phyloP scores from a whole-genome alignment of 1,140 invertebrate species.

The Phocides pigmalion region DNA sequence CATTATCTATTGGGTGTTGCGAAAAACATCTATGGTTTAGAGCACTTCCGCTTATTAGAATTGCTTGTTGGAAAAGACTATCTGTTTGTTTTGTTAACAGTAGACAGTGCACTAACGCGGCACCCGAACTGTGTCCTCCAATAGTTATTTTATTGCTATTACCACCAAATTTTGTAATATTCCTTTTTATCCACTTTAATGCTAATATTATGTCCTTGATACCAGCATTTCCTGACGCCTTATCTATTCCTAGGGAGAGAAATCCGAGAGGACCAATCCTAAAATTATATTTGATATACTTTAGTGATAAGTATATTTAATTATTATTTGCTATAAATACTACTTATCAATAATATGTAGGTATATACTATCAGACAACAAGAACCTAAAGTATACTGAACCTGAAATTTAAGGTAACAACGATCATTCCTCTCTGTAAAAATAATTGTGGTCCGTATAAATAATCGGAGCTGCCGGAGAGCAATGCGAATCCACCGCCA shows the following conservation, averaged over 20 bases:
- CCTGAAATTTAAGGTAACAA: slow-evolving; percentile 46
- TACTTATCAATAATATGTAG: not conserved
- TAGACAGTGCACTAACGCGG: slow-evolving; percentile 50
- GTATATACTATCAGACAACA: not conserved
- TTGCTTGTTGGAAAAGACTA: slow-evolving; percentile 45
- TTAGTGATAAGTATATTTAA: too few relatives aligned
- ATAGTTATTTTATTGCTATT: slow-evolving; percentile 56
- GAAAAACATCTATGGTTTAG: slow-evolving; percentile 39
- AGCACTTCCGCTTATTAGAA: slow-evolving; percentile 46
- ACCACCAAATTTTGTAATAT: slow-evolving; percentile 76
- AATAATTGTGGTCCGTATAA: slow-evolving; percentile 46
- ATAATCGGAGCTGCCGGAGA: slow-evolving; percentile 35
- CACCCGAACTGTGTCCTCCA: slow-evolving; percentile 75
- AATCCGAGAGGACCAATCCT: slow-evolving; percentile 88
- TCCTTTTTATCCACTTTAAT: slow-evolving; percentile 88
- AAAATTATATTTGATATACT: slow-evolving; percentile 35
- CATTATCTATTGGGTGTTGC: slow-evolving; percentile 35
- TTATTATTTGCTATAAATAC: not conserved
- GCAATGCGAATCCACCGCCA: slow-evolving; percentile 37
- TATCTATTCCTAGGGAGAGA: slow-evolving; percentile 85
- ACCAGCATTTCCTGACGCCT: slow-evolving; percentile 87
- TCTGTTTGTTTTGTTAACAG: slow-evolving; percentile 41
- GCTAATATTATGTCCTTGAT: slow-evolving; percentile 88
- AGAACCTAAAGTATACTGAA: slow-evolving; percentile 17
- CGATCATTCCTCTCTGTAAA: slow-evolving; percentile 39